Evolutionary conservation across 2,888 invertebrate species (phyloP).

Genomic region (Lasioglossum marginatum): DNA sequence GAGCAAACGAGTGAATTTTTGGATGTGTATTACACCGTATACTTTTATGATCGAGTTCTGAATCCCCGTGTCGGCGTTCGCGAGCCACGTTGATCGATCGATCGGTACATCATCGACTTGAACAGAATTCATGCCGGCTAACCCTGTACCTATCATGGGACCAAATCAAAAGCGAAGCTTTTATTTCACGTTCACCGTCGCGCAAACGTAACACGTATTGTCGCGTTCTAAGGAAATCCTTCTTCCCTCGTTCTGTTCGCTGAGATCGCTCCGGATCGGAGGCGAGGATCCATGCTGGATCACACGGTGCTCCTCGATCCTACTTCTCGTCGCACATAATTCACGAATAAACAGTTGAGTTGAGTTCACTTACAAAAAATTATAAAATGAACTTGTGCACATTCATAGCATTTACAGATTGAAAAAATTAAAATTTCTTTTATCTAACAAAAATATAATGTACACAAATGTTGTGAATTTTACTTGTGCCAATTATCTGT

Average conservation of each 20-base stretch:
- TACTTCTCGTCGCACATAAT: background rate
- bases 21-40: background rate
- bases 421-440: background rate
- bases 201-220: conserved; percentile 70
- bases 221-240: conserved; percentile 48
- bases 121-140: conserved; percentile 67
- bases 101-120: conserved; percentile 69
- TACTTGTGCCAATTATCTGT: no score
- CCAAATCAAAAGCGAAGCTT: conserved; percentile 76
- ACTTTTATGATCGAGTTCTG: conserved; percentile 55
- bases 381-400: background rate
- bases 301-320: conserved; percentile 1
- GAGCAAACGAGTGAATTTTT: background rate
- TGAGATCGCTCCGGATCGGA: conserved; percentile 44
- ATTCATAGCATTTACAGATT: background rate
- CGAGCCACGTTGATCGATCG: conserved; percentile 65
- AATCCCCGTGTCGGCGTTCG: conserved; percentile 53
- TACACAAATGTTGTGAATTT: no score
- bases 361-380: background rate
- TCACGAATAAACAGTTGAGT: background rate
- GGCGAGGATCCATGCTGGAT: conserved; percentile 8
- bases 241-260: conserved; percentile 60
- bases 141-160: conserved; percentile 81
- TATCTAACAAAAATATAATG: background rate
- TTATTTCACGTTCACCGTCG: conserved; percentile 73